Conservation (phyloP, 2,888 invertebrate genomes). For the Pilophorus perplexus region DNA sequence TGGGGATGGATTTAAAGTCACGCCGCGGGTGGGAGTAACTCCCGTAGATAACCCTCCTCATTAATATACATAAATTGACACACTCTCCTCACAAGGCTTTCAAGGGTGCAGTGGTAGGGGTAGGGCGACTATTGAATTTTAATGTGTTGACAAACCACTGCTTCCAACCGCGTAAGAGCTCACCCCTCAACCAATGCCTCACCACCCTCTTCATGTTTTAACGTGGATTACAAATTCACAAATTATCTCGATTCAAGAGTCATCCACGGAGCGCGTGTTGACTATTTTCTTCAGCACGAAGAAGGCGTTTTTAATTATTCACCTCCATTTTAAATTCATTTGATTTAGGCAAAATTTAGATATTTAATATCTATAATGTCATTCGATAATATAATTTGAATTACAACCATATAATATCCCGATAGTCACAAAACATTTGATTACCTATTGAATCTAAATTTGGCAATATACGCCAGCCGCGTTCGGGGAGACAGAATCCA, state of each 20-base stretch:
- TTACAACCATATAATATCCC: too few species aligned
- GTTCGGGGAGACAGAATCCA: too few species aligned
- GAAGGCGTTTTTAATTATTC: too few species aligned
- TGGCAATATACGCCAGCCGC: too few species aligned
- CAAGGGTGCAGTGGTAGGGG: not conserved
- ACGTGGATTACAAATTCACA: conserved; percentile 24
- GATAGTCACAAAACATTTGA: too few species aligned
- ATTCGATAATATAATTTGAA: too few species aligned
- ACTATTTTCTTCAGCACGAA: too few species aligned
- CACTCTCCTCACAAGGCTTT: conserved; percentile 15
- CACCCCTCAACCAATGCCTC: not conserved
- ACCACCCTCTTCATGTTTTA: conserved; percentile 16
- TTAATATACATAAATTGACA: conserved; percentile 42
- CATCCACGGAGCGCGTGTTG: too few species aligned
- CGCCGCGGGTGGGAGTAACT: conserved; percentile 1
- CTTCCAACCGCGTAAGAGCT: conserved; percentile 16
- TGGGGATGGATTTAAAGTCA: not conserved
- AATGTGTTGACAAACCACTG: conserved; percentile 39
- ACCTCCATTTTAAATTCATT: too few species aligned
- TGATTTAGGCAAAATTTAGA: too few species aligned
- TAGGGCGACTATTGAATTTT: conserved; percentile 41
- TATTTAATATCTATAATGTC: too few species aligned
- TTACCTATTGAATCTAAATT: too few species aligned
- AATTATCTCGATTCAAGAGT: conserved; percentile 23
- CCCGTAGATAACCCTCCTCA: conserved; percentile 32